phyloP scores from a whole-genome alignment of 2,113 vertebrate species.

The Corythaixoides concolor region DNA sequence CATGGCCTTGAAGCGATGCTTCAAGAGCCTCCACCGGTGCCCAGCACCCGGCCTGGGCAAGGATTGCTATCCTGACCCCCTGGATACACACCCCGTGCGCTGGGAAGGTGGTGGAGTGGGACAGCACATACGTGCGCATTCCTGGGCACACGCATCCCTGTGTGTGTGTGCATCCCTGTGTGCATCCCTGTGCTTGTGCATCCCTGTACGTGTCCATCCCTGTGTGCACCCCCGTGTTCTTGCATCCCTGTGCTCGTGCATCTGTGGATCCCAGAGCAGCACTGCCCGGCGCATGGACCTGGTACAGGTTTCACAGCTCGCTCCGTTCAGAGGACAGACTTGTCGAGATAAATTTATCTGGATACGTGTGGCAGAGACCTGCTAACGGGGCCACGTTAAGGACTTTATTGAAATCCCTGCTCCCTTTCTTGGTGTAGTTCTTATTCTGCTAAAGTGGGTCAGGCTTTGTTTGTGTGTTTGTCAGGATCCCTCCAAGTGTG shows the following conservation, averaged over 20 bases:
- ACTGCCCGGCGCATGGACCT: background rate
- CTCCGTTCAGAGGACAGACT: background rate
- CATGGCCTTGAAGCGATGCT: background rate
- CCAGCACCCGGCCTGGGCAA: background rate
- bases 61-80: background rate
- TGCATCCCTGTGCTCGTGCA: background rate
- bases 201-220: background rate
- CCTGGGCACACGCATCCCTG: background rate
- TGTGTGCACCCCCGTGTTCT: background rate
- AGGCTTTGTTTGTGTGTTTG: conserved; percentile 17
- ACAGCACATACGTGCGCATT: background rate
- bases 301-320: background rate
- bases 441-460: conserved; percentile 31
- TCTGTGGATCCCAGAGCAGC: background rate
- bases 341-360: background rate
- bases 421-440: background rate
- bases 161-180: background rate
- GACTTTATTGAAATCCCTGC: background rate
- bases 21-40: background rate
- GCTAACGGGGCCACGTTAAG: background rate
- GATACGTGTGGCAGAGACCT: background rate
- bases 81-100: accelerated
- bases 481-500: background rate
- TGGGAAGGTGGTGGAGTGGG: background rate
- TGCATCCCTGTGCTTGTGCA: background rate